A percentile compares a stretch with the other conserved stretches of the same genome.
Evolutionary conservation across 2,888 invertebrate genomes (phyloP).

Genomic region (Platycheirus rosarum): DNA sequence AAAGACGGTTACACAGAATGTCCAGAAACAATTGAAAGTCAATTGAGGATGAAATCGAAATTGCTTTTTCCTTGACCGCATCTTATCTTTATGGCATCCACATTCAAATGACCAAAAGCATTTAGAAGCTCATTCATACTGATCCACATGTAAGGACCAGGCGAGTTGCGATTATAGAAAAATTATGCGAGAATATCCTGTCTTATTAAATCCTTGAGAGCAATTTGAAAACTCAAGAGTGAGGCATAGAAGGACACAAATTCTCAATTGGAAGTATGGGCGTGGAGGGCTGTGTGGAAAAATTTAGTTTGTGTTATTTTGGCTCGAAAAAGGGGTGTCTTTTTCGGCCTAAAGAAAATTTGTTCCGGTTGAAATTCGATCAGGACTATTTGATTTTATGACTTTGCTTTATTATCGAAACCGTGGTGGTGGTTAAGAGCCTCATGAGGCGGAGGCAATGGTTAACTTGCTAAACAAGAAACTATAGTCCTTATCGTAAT

Average conservation of each 20-base stretch:
- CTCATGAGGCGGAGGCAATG: conserved; percentile 14
- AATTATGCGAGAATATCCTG: conserved; percentile 75
- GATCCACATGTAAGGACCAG: conserved; percentile 75
- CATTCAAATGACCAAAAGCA: conserved; percentile 76
- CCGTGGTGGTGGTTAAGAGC: conserved; percentile 22
- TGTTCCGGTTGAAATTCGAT: conserved; percentile 74
- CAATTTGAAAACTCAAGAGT: conserved; percentile 42
- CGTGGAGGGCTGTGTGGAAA: conserved; percentile 1
- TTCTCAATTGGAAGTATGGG: conserved; percentile 52
- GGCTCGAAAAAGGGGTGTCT: conserved; percentile 53
- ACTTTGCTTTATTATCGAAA: conserved; percentile 59
- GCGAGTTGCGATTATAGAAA: conserved; percentile 75
- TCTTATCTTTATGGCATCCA: conserved; percentile 76
- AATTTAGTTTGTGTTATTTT: conserved; percentile 2
- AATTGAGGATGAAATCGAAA: conserved; percentile 76
- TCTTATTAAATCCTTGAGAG: conserved; percentile 76
- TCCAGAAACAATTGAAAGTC: conserved; percentile 75
- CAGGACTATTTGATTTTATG: conserved; percentile 74
- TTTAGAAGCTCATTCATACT: conserved; percentile 75
- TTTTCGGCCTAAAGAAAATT: conserved; percentile 47
- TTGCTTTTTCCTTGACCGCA: conserved; percentile 76
- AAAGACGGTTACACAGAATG: conserved; percentile 51
- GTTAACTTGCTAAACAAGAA: conserved; percentile 54
- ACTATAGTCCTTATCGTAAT: conserved; percentile 68
- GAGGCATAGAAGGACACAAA: conserved; percentile 45